A percentile compares a stretch with the other conserved stretches of the same genome.
phyloP scores from a whole-genome alignment of 2,113 vertebrate species.

The Pungitius pungitius region DNA sequence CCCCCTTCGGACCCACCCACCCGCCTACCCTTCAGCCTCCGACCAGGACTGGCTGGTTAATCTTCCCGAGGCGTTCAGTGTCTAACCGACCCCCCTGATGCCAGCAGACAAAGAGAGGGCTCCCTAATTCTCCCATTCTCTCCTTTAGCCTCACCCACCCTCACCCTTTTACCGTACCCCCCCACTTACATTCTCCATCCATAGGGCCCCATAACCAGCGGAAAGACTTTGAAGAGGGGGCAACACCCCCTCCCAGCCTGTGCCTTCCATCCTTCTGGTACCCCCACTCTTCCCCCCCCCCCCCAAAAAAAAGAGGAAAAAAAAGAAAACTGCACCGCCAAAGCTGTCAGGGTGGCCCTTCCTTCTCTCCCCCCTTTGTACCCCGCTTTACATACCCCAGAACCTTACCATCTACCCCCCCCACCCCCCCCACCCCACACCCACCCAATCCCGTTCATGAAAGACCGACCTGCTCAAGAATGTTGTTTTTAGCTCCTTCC shows the following conservation, averaged over 20 bases:
- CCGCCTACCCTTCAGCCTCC: conserved; percentile 74
- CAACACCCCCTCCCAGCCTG: conserved; percentile 60
- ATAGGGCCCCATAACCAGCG: conserved; percentile 73
- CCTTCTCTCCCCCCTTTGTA: conserved; percentile 66
- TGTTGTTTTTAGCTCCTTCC: conserved; percentile 76
- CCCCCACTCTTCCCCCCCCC: conserved; percentile 50
- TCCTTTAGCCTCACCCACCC: conserved; percentile 58
- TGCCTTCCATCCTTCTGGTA: conserved; percentile 70
- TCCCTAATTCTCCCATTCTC: conserved; percentile 79
- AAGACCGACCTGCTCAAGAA: conserved; percentile 73
- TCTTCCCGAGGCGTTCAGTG: conserved; percentile 77
- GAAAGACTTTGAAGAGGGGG: conserved; percentile 76
- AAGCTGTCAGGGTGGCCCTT: conserved; percentile 79
- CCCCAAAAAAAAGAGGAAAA: conserved; percentile 48
- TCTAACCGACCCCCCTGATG: conserved; percentile 70
- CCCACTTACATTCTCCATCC: conserved; percentile 73
- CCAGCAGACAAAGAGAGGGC: conserved; percentile 75
- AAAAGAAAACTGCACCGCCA: conserved; percentile 50
- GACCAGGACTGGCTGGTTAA: conserved; percentile 75
- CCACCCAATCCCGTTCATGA: conserved; percentile 52
- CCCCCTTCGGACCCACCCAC: conserved; percentile 43
- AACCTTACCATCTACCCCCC: conserved; percentile 53
- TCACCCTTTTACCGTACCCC: conserved; percentile 48
- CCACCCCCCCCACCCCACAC: not conserved
- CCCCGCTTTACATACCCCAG: conserved; percentile 70